phyloP scores from a whole-genome alignment of 2,888 invertebrate species.

The Ophion costatus region DNA sequence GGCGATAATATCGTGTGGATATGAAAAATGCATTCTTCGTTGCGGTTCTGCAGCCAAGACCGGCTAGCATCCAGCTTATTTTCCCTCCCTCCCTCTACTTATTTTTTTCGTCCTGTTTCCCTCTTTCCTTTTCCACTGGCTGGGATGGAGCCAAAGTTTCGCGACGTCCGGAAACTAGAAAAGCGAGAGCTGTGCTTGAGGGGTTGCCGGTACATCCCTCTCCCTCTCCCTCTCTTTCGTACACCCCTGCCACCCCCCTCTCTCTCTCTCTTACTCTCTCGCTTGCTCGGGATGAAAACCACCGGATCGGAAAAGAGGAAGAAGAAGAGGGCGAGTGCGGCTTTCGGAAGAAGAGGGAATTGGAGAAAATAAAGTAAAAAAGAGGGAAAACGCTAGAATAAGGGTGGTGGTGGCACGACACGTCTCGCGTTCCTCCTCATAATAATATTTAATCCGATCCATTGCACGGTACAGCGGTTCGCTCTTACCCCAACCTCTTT shows the following conservation, averaged over 20 bases:
- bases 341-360: constrained; percentile 17
- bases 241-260: not conserved
- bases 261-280: constrained; percentile 6
- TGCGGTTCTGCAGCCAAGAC: constrained; percentile 61
- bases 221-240: not conserved
- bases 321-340: constrained; percentile 19
- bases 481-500: constrained; percentile 78
- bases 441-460: constrained; percentile 83
- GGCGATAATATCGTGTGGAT: constrained; percentile 76
- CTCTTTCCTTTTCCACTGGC: constrained; percentile 35
- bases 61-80: constrained; percentile 55
- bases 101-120: constrained; percentile 33
- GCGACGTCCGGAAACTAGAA: constrained; percentile 72
- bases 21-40: constrained; percentile 78
- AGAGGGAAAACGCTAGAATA: constrained; percentile 16
- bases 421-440: constrained; percentile 81
- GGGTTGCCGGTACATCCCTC: constrained; percentile 42
- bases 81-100: constrained; percentile 6
- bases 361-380: constrained; percentile 20
- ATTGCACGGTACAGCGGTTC: constrained; percentile 82
- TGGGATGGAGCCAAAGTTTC: constrained; percentile 77
- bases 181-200: constrained; percentile 67
- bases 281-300: constrained; percentile 27
- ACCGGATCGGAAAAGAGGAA: constrained; percentile 47
- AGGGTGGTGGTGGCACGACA: constrained; percentile 73